A percentile compares a stretch with the other conserved stretches of the same genome.
Conservation (phyloP, 23 tunicate species). For the Botrylloides violaceus region DNA sequence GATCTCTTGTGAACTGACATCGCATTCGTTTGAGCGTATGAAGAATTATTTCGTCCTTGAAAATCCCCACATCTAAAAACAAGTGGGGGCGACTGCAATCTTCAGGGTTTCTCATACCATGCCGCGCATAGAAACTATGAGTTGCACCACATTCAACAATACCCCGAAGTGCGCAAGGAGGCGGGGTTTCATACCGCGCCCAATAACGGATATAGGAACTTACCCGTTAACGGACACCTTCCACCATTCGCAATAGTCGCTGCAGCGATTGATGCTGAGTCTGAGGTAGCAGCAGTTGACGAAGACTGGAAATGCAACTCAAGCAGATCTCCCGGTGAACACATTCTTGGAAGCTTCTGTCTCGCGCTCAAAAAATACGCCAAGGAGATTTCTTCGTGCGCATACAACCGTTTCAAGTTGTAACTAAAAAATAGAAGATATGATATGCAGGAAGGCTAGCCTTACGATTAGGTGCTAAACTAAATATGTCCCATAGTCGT, state of each 20-base stretch:
- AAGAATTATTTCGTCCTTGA: not conserved
- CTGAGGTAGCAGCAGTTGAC: constrained; percentile 60
- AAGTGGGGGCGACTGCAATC: too few species aligned
- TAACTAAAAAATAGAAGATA: constrained; percentile 27
- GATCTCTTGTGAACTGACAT: not conserved
- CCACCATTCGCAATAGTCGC: constrained; percentile 69
- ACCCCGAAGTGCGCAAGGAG: too few species aligned
- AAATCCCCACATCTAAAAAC: not conserved
- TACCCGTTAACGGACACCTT: constrained; percentile 58
- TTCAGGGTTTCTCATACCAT: not conserved
- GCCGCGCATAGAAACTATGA: not conserved
- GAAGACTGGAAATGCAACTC: constrained; percentile 55
- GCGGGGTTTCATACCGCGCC: too few species aligned
- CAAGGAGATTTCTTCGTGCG: constrained; percentile 57
- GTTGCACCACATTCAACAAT: too few species aligned
- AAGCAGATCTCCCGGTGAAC: constrained; percentile 25
- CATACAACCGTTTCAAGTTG: constrained; percentile 59
- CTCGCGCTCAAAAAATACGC: constrained; percentile 77
- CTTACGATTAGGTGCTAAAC: too few species aligned
- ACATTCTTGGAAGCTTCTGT: constrained; percentile 46
- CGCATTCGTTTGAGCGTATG: not conserved
- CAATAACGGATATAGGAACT: too few species aligned
- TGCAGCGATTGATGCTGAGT: constrained; percentile 52
- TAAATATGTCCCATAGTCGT: too few species aligned
- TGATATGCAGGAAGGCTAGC: too few species aligned